phyloP scores from a whole-genome alignment of 2,797 vertebrate genomes.

The Gobionotothen gibberifrons region DNA sequence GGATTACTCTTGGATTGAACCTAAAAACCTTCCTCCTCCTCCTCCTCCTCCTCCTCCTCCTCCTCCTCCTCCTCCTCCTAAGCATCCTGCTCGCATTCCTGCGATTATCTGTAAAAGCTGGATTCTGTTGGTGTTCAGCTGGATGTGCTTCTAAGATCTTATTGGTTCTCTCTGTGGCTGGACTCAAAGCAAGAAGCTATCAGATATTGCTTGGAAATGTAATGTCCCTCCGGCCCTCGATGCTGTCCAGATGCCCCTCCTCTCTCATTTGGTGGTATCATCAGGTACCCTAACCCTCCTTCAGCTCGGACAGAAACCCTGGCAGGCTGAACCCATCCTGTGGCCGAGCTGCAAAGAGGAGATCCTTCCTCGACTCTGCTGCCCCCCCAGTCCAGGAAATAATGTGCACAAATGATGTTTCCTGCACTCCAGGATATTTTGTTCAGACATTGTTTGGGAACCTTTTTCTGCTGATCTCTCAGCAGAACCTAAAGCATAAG shows the following conservation, averaged over 20 bases:
- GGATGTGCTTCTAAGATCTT: constrained; percentile 44
- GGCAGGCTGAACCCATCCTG: constrained; percentile 11
- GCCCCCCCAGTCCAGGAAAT: constrained; percentile 29
- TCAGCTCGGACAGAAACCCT: constrained; percentile 42
- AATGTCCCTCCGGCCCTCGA: constrained; percentile 31
- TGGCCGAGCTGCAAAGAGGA: constrained; percentile 14
- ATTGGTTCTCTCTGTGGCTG: constrained; percentile 34
- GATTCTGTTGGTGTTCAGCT: constrained; percentile 15
- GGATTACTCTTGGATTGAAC: constrained; percentile 59
- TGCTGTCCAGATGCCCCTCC: constrained; percentile 42
- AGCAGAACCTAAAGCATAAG: constrained; percentile 25
- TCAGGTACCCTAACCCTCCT: constrained; percentile 28
- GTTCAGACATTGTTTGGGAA: constrained; percentile 8
- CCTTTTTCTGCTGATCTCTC: constrained; percentile 7
- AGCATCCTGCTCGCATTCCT: constrained; percentile 35
- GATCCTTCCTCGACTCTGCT: constrained; percentile 18
- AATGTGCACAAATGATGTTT: constrained; percentile 14
- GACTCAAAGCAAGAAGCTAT: constrained; percentile 26
- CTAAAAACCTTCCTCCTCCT: constrained; percentile 31
- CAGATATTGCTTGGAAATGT: constrained; percentile 46
- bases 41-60: background rate
- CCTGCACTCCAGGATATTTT: constrained; percentile 24
- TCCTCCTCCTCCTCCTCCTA: constrained; percentile 2
- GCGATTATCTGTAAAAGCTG: constrained; percentile 32
- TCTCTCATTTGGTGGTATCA: constrained; percentile 50